These are phyloP conservation scores for Acanthosepion lycidas DNA, from an alignment of 2,888 invertebrate species.

Conservation along the genomic window DNA sequence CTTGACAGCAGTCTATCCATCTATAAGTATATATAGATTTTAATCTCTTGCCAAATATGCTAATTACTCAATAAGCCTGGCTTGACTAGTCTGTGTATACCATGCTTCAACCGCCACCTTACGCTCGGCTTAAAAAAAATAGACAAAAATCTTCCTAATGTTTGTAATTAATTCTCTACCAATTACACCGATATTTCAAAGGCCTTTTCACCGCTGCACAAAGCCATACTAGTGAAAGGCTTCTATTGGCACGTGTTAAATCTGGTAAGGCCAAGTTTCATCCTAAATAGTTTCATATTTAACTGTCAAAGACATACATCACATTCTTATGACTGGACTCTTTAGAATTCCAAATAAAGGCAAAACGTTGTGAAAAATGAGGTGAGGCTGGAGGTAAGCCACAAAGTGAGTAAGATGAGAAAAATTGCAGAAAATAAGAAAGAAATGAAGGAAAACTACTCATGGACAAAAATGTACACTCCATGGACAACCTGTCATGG, in stretches of 20 bases:
- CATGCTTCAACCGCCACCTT: neutral
- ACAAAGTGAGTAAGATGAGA: neutral
- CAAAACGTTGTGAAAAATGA: neutral
- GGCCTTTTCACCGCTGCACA: neutral
- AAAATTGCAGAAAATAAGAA: neutral
- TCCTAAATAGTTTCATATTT: conserved; percentile 20
- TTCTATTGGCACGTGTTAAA: neutral
- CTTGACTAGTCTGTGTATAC: neutral
- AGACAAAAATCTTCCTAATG: neutral
- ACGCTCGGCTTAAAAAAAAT: neutral
- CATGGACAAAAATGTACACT: neutral
- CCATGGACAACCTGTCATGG: neutral
- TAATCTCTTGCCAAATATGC: neutral
- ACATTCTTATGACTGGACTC: neutral
- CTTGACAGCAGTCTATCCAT: neutral
- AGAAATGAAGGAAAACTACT: neutral
- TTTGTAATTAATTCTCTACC: neutral
- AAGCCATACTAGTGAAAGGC: neutral
- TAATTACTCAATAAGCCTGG: neutral
- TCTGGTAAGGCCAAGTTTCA: neutral
- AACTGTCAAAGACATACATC: conserved; percentile 33
- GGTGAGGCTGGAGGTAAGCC: neutral
- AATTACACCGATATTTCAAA: neutral
- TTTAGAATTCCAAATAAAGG: neutral
- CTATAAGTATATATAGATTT: neutral